Evolutionary conservation across 2,797 vertebrate genomes (phyloP).

Genomic region (Phataginus tetradactyla): DNA sequence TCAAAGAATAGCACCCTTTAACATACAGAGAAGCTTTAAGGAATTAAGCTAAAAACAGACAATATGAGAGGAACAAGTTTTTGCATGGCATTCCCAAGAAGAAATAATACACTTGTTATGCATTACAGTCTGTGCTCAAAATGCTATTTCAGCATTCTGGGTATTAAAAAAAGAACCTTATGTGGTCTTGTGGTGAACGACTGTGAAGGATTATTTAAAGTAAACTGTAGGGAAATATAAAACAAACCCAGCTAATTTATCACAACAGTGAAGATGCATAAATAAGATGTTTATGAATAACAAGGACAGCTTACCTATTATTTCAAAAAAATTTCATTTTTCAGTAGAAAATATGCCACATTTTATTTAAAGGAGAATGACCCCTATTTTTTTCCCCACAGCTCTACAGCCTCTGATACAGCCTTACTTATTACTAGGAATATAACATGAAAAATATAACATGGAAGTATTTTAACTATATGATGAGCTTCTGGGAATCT

Average conservation of each 20-base stretch:
- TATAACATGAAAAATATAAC: slow-evolving; percentile 40
- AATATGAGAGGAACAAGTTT: slow-evolving; percentile 85
- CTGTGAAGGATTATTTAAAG: slow-evolving; percentile 89
- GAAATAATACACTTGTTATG: slow-evolving; percentile 90
- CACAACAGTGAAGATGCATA: slow-evolving; percentile 88
- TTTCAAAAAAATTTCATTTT: slow-evolving; percentile 83
- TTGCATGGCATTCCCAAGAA: slow-evolving; percentile 86
- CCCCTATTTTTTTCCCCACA: slow-evolving; percentile 63
- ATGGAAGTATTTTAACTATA: slow-evolving; percentile 56
- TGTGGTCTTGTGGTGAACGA: slow-evolving; percentile 88
- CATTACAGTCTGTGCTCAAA: slow-evolving; percentile 88
- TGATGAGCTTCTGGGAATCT: slow-evolving; percentile 32
- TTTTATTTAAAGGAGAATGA: slow-evolving; percentile 84
- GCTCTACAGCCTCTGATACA: slow-evolving; percentile 10
- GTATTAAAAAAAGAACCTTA: slow-evolving; percentile 89
- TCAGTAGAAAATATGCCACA: slow-evolving; percentile 73
- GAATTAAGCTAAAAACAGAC: slow-evolving; percentile 85
- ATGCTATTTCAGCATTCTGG: slow-evolving; percentile 89
- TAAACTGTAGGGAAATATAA: slow-evolving; percentile 89
- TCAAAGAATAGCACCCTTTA: slow-evolving; percentile 56
- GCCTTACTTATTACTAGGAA: slow-evolving; percentile 59
- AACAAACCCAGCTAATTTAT: slow-evolving; percentile 89
- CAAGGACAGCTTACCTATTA: slow-evolving; percentile 86
- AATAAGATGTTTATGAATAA: slow-evolving; percentile 88
- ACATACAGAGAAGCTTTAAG: slow-evolving; percentile 81